Evolutionary conservation across 2,797 vertebrate genomes (phyloP), one percentile per base, ranked within the genome.

Genomic region (Amblyopsis hoosieri): DNA sequence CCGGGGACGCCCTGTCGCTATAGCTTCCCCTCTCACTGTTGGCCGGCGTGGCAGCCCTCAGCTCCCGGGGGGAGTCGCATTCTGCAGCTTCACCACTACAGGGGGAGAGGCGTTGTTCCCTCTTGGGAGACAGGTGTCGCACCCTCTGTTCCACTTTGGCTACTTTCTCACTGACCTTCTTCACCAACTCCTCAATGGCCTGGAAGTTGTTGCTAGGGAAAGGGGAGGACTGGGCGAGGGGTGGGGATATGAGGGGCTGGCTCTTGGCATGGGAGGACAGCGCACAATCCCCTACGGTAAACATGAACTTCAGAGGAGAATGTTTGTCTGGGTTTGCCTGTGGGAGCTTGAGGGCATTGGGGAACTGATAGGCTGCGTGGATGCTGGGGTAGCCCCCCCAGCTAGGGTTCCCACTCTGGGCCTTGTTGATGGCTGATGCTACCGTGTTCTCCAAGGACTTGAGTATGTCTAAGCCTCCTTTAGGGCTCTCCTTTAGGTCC

Each of bases 341-440:
- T 0, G 94, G 94, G 72, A 96, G 78, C 78, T 97, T 98, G 85
- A 96, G 94, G 90, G 95, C 94, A 75, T 93, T 95, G 45, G 95
- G 97, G 67, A 99, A 95, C 82, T 99, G 98, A 83, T 99, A 99
- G 78, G 98, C 98, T 29, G 98, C 98, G 1, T 99, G 98, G 83
- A 99, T 99, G 88, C 98, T 99, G 42, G 95, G 95, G 75, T 99
- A 99, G 66, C 98, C 98, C 0, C 98, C 96, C 97, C 98, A 99
- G 82, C 95, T 98, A 4, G 97, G 96, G 9, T 97, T 95, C 62
- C 97, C 97, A 31, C 97, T 98, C 91, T 99, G 97, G 46, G 97
- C 98, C 91, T 99, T 99, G 87, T 97, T 98, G 85, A 99, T 99
- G 46, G 97, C 97, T 1, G 96, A 97, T 0, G 96, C 95, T 74